Evolutionary conservation across 2,888 invertebrate species (phyloP).

Genomic region (Neoaliturus tenellus): DNA sequence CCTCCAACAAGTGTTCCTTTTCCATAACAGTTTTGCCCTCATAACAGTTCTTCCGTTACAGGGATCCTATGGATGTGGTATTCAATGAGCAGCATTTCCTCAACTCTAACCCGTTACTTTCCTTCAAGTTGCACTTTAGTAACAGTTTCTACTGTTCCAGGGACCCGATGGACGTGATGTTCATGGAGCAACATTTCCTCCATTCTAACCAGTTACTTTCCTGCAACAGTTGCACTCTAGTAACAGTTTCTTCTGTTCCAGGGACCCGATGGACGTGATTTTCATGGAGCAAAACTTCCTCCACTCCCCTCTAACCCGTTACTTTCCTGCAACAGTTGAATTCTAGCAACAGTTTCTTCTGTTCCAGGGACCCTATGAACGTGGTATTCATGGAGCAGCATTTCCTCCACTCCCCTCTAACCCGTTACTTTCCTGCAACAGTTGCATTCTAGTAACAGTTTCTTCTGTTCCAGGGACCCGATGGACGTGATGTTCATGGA

Average conservation of each 20-base stretch:
- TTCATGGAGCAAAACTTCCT: constrained; percentile 87
- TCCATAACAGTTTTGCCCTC: too few relatives aligned
- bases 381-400: neutral
- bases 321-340: constrained; percentile 67
- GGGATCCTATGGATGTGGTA: too few relatives aligned
- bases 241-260: neutral
- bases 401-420: neutral
- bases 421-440: neutral
- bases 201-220: constrained; percentile 71
- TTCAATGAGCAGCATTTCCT: too few relatives aligned
- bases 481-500: constrained; percentile 89
- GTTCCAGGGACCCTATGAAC: neutral
- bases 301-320: constrained; percentile 76
- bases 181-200: constrained; percentile 86
- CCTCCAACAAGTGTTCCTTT: too few relatives aligned
- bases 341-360: neutral
- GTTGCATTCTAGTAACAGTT: too few relatives aligned
- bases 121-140: too few relatives aligned
- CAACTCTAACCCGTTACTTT: too few relatives aligned
- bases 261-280: constrained; percentile 72
- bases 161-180: constrained; percentile 78
- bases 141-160: too few relatives aligned
- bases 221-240: neutral
- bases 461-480: constrained; percentile 77
- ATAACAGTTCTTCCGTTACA: too few relatives aligned